A percentile compares a stretch with the other conserved stretches of the same genome.
These are phyloP conservation scores for Morus bassanus DNA, from an alignment of 2,797 vertebrate genomes.

Conservation along the genomic window DNA sequence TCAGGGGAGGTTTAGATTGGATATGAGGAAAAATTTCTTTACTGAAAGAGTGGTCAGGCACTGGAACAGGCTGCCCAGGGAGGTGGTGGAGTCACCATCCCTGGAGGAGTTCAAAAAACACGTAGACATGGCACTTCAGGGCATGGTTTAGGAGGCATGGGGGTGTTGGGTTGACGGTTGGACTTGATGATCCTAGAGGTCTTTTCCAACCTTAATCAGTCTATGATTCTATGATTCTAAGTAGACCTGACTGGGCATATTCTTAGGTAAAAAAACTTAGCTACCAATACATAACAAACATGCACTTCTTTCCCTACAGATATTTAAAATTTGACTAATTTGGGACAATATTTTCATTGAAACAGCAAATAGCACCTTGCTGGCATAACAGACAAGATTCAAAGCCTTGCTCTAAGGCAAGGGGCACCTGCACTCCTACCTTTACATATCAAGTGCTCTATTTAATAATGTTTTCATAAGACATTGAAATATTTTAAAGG, in stretches of 20 bases:
- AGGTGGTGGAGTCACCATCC: too few relatives aligned
- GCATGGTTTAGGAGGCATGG: too few relatives aligned
- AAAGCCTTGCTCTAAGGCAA: not conserved
- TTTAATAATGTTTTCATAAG: not conserved
- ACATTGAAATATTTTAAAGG: not conserved
- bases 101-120: too few relatives aligned
- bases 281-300: not conserved
- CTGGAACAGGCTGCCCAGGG: too few relatives aligned
- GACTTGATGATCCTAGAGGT: too few relatives aligned
- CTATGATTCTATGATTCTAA: too few relatives aligned
- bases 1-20: too few relatives aligned
- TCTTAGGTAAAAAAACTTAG: not conserved
- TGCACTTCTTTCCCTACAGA: not conserved
- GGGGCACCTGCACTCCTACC: not conserved
- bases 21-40: too few relatives aligned
- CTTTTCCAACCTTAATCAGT: too few relatives aligned
- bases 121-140: too few relatives aligned
- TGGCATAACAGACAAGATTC: not conserved
- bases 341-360: not conserved
- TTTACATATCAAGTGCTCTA: not conserved
- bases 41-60: too few relatives aligned
- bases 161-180: too few relatives aligned
- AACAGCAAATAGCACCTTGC: not conserved
- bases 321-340: not conserved
- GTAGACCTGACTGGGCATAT: not conserved